Conservation (phyloP, 2,113 vertebrate genomes). For the Vimba vimba region DNA sequence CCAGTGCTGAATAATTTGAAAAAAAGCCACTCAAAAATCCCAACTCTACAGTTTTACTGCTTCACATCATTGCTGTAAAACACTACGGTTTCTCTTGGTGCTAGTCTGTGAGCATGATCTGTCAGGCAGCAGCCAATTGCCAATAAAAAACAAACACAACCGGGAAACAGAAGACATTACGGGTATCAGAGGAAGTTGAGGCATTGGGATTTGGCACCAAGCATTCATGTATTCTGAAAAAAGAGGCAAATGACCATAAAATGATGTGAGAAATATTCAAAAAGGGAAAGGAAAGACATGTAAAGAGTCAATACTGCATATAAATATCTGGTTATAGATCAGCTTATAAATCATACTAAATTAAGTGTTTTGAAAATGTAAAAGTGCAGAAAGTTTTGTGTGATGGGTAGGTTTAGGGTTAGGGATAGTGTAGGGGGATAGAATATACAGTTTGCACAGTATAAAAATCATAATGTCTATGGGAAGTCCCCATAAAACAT, state of each 20-base stretch:
- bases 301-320: not conserved
- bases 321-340: not conserved
- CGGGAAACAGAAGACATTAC: conserved; percentile 71
- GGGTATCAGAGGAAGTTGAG: conserved; percentile 69
- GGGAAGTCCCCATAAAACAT: too few relatives aligned
- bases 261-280: not conserved
- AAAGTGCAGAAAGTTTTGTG: too few relatives aligned
- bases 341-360: too few relatives aligned
- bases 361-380: too few relatives aligned
- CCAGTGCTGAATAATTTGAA: not conserved
- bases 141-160: conserved; percentile 59
- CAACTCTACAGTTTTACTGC: conserved; percentile 21
- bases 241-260: conserved; percentile 67
- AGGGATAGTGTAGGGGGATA: too few relatives aligned
- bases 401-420: too few relatives aligned
- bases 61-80: conserved; percentile 70
- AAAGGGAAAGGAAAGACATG: not conserved
- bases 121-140: conserved; percentile 50
- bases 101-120: conserved; percentile 30
- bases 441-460: too few relatives aligned
- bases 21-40: not conserved
- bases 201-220: conserved; percentile 68
- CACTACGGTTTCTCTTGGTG: conserved; percentile 42
- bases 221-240: conserved; percentile 78
- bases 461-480: too few relatives aligned